phyloP scores from a whole-genome alignment of 2,888 invertebrate genomes.

The Eudasyphora cyanicolor region DNA sequence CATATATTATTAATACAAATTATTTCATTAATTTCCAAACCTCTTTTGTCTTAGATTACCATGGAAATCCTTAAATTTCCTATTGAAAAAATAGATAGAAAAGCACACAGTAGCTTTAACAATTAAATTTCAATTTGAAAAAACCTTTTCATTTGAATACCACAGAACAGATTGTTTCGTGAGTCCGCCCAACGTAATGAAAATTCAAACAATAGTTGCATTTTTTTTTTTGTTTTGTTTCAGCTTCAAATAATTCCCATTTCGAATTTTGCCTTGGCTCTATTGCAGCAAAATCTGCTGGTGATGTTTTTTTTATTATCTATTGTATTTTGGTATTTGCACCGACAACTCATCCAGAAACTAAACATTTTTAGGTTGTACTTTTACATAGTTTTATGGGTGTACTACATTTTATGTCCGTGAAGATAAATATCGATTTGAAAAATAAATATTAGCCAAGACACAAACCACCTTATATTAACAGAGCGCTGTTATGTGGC shows the following conservation, averaged over 20 bases:
- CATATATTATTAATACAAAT: too few species aligned
- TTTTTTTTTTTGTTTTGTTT: not conserved
- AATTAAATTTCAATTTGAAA: conserved; percentile 6
- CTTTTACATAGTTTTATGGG: not conserved
- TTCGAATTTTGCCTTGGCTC: conserved; percentile 12
- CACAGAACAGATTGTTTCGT: not conserved
- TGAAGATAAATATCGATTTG: too few species aligned
- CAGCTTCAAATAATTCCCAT: conserved; percentile 26
- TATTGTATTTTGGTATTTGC: too few species aligned
- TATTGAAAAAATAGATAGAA: not conserved
- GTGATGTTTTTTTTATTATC: too few species aligned
- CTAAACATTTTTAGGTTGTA: not conserved
- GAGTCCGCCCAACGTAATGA: not conserved
- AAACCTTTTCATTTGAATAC: not conserved
- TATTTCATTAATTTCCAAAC: too few species aligned
- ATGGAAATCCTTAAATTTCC: not conserved
- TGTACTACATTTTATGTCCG: not conserved
- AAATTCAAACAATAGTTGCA: conserved; percentile 4
- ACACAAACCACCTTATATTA: too few species aligned
- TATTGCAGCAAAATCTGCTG: not conserved
- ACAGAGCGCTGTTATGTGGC: too few species aligned
- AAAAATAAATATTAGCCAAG: too few species aligned
- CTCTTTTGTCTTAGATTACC: too few species aligned
- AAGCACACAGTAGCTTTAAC: not conserved
- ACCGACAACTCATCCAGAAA: conserved; percentile 2